Percentiles rank a stretch among this genome's conserved stretches.
phyloP scores from a whole-genome alignment of 2,113 vertebrate species.

The Prochilodus magdalenae region DNA sequence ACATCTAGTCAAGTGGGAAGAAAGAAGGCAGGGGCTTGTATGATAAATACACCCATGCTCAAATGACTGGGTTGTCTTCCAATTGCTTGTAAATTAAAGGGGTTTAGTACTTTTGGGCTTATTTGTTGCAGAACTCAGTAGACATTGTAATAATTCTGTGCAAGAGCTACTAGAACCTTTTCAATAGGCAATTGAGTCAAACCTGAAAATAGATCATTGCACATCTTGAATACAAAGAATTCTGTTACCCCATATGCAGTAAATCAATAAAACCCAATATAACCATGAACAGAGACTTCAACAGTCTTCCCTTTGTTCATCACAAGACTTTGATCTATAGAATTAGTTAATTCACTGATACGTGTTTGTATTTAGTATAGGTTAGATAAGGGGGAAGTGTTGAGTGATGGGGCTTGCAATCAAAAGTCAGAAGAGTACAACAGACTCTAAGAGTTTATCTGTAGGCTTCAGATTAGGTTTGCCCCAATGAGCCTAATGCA shows the following conservation, averaged over 20 bases:
- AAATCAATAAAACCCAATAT: no score
- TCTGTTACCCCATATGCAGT: not conserved
- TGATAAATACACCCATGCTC: not conserved
- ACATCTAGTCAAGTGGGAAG: not conserved
- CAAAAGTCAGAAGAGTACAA: conserved; percentile 2
- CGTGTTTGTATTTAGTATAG: not conserved
- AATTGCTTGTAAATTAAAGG: no score
- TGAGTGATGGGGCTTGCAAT: conserved; percentile 22
- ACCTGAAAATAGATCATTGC: no score
- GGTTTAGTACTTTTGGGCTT: no score
- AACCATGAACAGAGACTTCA: not conserved
- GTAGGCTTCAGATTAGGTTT: conserved; percentile 3
- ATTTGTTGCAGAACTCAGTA: no score
- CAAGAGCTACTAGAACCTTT: no score
- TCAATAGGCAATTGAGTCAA: no score
- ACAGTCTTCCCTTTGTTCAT: not conserved
- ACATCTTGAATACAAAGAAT: no score
- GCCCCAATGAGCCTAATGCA: not conserved
- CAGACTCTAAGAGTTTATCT: not conserved
- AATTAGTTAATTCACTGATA: not conserved
- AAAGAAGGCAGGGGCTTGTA: not conserved
- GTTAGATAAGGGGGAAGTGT: conserved; percentile 6
- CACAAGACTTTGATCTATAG: not conserved
- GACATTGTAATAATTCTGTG: no score
- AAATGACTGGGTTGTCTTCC: not conserved